Percentiles rank a stretch among this genome's conserved stretches.
Conservation (phyloP, 2,888 invertebrate species). For the Parnassius mnemosyne region DNA sequence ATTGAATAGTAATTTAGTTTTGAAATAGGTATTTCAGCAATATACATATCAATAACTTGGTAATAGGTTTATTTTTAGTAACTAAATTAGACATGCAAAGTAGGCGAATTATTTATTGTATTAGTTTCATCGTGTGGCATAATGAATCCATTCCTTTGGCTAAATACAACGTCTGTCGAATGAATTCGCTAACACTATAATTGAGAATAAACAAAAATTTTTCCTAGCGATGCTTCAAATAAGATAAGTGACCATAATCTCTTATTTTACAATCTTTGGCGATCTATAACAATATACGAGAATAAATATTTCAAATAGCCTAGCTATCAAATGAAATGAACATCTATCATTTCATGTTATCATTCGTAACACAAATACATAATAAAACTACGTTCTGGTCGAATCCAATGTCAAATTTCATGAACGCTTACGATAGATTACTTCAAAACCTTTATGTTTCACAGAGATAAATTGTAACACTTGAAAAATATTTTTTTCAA, state of each 20-base stretch:
- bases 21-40: constrained; percentile 77
- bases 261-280: constrained; percentile 73
- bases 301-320: constrained; percentile 56
- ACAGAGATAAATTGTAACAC: constrained; percentile 15
- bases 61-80: constrained; percentile 65
- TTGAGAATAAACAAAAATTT: constrained; percentile 51
- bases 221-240: constrained; percentile 64
- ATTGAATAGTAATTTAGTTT: constrained; percentile 80
- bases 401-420: constrained; percentile 12
- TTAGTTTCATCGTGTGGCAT: constrained; percentile 63
- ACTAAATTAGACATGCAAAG: constrained; percentile 69
- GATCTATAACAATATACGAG: constrained; percentile 74
- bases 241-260: constrained; percentile 65
- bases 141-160: constrained; percentile 55
- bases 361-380: constrained; percentile 17
- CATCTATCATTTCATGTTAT: constrained; percentile 35
- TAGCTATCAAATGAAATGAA: constrained; percentile 55
- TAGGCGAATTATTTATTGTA: constrained; percentile 77
- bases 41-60: constrained; percentile 74
- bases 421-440: constrained; percentile 22
- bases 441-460: constrained; percentile 19
- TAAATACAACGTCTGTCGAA: constrained; percentile 41
- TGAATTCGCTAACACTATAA: constrained; percentile 37
- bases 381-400: no score
- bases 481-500: constrained; percentile 13